A percentile compares a stretch with the other conserved stretches of the same genome.
Evolutionary conservation across 2,113 vertebrate species (phyloP).

Genomic region (Anarhynchus alexandrinus): DNA sequence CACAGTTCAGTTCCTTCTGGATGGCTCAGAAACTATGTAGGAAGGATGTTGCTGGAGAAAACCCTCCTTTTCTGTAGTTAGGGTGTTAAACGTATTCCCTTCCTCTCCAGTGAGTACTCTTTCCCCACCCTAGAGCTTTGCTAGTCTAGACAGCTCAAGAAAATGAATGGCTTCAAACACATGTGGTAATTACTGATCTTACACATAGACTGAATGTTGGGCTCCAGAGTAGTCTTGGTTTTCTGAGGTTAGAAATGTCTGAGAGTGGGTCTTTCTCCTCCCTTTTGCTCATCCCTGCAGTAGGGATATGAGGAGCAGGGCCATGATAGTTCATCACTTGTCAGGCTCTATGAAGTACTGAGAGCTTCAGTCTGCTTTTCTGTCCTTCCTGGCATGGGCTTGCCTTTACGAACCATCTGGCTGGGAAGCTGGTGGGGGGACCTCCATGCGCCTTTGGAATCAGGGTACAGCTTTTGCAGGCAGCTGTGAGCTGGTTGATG

Average conservation of each 20-base stretch:
- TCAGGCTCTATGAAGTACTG: rapidly evolving
- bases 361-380: not conserved
- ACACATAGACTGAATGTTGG: not conserved
- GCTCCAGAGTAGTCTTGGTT: not conserved
- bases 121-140: not conserved
- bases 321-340: rapidly evolving
- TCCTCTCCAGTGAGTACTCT: not conserved
- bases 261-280: not conserved
- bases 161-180: not conserved
- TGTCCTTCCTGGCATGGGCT: not conserved
- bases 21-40: not conserved
- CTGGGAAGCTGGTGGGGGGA: not conserved
- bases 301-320: not conserved
- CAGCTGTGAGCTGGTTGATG: not conserved
- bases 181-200: not conserved
- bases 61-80: not conserved
- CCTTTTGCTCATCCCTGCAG: not conserved
- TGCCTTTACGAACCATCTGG: not conserved
- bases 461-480: not conserved
- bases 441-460: not conserved
- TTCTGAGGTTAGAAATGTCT: not conserved
- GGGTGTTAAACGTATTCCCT: not conserved
- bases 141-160: conserved; percentile 13
- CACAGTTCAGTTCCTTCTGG: not conserved
- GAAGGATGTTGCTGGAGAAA: not conserved